phyloP scores from a whole-genome alignment of 2,888 invertebrate species.

The Diarsia rubi region DNA sequence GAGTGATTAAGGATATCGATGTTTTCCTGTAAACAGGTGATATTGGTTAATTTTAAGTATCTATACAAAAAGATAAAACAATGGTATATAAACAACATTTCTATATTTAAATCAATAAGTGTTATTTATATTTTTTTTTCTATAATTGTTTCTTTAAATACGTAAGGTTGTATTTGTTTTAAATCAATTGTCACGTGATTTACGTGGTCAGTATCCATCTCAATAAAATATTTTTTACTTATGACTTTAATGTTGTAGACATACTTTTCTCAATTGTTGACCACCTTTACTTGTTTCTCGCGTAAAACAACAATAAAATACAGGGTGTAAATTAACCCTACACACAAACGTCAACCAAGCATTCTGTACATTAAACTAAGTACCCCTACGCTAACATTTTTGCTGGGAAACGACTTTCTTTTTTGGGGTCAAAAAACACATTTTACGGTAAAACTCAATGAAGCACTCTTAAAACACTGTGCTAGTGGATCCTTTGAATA shows the following conservation, averaged over 20 bases:
- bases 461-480: too few species aligned
- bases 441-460: too few species aligned
- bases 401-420: too few species aligned
- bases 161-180: neutral
- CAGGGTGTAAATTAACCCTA: too few species aligned
- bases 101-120: neutral
- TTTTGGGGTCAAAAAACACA: too few species aligned
- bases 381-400: too few species aligned
- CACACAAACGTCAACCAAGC: too few species aligned
- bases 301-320: neutral
- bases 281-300: neutral
- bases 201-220: neutral
- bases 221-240: neutral
- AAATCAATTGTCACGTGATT: neutral
- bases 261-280: neutral
- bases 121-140: neutral
- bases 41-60: conserved; percentile 9
- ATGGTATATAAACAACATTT: neutral
- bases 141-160: neutral
- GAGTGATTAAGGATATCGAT: conserved; percentile 47
- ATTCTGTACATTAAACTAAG: too few species aligned
- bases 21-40: conserved; percentile 37
- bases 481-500: too few species aligned
- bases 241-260: neutral
- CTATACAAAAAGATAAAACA: neutral